Percentiles rank a stretch among this genome's conserved stretches.
Conservation (phyloP, 64 coral and sea anemone genomes). For the Dendronephthya gigantea region DNA sequence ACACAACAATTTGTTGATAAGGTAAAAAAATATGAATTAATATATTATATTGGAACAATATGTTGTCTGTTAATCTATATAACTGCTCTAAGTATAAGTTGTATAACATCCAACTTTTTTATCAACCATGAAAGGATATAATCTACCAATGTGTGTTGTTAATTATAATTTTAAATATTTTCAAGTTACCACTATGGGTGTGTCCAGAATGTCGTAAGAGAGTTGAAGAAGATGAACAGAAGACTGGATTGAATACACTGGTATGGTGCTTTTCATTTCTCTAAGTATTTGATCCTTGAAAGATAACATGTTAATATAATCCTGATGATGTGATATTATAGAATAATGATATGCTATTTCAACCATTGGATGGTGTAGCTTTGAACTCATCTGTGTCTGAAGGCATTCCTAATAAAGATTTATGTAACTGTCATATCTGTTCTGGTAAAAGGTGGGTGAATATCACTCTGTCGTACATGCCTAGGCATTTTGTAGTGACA, state of each 20-base stretch:
- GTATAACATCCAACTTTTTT: too few relatives aligned
- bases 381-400: background rate
- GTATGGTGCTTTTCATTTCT: background rate
- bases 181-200: background rate
- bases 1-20: background rate
- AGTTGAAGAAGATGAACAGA: conserved; percentile 9
- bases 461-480: background rate
- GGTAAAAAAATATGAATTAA: too few relatives aligned
- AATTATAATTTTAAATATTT: too few relatives aligned
- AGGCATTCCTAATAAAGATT: background rate
- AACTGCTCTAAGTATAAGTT: too few relatives aligned
- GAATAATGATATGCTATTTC: background rate
- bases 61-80: too few relatives aligned
- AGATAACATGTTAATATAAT: too few relatives aligned
- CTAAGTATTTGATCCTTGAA: background rate
- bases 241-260: background rate
- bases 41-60: background rate
- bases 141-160: too few relatives aligned
- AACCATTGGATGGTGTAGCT: background rate
- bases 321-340: too few relatives aligned
- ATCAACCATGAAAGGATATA: too few relatives aligned
- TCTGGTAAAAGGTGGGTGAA: background rate
- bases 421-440: conserved; percentile 8
- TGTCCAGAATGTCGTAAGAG: conserved; percentile 13
- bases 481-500: background rate